phyloP scores from a whole-genome alignment of 2,797 vertebrate species.

The Sebastes umbrosus region DNA sequence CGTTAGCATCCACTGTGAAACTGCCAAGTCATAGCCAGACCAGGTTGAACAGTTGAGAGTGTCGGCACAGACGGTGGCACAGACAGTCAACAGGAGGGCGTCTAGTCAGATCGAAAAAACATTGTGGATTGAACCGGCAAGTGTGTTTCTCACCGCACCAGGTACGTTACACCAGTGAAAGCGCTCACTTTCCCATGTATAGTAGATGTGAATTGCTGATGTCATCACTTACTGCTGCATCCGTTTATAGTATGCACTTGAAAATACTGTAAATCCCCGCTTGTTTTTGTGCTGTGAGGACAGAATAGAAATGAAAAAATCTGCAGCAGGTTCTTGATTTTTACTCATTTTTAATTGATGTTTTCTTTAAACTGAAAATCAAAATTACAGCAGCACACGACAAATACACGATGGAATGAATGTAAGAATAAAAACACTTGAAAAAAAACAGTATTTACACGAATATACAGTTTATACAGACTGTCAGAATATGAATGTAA shows the following conservation, averaged over 20 bases:
- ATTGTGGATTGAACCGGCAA: constrained; percentile 7
- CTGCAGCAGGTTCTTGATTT: not conserved
- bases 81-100: constrained; percentile 8
- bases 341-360: constrained; percentile 13
- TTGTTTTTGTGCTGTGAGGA: not conserved
- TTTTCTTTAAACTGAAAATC: not conserved
- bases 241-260: not conserved
- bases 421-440: constrained; percentile 4
- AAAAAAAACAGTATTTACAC: constrained; percentile 59
- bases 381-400: constrained; percentile 33
- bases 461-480: constrained; percentile 65
- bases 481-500: not conserved
- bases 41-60: constrained; percentile 6
- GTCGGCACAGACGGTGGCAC: constrained; percentile 3
- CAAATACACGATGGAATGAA: not conserved
- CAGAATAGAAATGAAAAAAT: not conserved
- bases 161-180: constrained; percentile 64
- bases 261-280: not conserved
- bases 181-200: constrained; percentile 16
- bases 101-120: constrained; percentile 64
- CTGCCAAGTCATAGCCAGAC: constrained; percentile 51
- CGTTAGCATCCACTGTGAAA: constrained; percentile 41
- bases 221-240: not conserved
- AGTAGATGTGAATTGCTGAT: not conserved
- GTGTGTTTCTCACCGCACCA: constrained; percentile 47